Base-by-base conservation (phyloP, 2,888 invertebrate genomes). In the Morpho achilles region DNA sequence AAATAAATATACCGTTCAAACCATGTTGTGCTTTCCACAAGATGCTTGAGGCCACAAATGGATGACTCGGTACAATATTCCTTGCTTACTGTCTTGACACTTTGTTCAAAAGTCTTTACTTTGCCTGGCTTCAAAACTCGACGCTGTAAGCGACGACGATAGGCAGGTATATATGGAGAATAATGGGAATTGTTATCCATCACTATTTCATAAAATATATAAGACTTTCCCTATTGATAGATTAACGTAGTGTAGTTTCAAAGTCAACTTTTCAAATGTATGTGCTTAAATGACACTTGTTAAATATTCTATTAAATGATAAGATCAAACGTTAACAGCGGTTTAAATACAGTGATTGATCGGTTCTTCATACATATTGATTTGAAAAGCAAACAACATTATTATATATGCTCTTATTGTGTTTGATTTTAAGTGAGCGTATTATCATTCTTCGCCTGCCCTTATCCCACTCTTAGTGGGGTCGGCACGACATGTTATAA, bases 61-160 rank as follows among this genome's bases (percentile, higher is more conserved):
- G 91, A 90, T 7, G 91, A 89, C 65, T 90, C 88, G 9, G 77
- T 69, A 57, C 91, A 91, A 70, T 91, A 91, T 61, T 88, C 81
- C 67, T 74, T 87, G 62, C 78, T 76, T 39, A 90, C 73, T 1
- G 71, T 69, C 65, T 77, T 84, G 7, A 87, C 8, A 61, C 87
- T 85, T 41, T 78, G 74, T 64, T 77, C 80, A 1, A 86, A 61
- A n/a, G 75, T 72, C 42, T 75, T 67, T 7, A 72, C 50, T 57
- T 76, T 77, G 0, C 65, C 71, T 0, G 66, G 67, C 54, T 67
- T 69, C 8, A 58, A 59, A 45, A 66, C 48, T 61, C 69, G 75
- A 60, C 68, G 71, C 53, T 69, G 65, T 44, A 69, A 55, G 8
- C 71, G 71, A 40, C 65, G 67, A 5, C 69, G 67, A 53, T 73